phyloP scores from a whole-genome alignment of 2,888 invertebrate genomes.

The Trachelus stipa region DNA sequence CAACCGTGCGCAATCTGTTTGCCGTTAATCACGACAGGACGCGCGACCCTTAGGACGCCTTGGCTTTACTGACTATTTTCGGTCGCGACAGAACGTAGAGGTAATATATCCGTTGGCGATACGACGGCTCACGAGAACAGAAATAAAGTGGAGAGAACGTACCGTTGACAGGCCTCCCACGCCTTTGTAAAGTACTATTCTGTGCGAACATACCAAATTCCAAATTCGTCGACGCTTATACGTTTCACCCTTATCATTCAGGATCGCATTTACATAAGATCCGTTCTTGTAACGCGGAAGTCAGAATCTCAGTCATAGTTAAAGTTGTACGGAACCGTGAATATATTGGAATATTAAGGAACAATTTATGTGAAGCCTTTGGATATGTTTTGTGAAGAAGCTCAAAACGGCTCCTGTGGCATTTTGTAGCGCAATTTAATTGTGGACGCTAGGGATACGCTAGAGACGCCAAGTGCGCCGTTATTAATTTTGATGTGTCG shows the following conservation, averaged over 20 bases:
- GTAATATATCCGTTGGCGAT: constrained; percentile 27
- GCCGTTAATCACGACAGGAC: constrained; percentile 14
- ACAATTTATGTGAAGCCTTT: neutral
- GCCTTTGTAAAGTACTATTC: neutral
- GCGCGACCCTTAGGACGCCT: neutral
- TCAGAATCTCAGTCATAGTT: neutral
- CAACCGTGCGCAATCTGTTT: constrained; percentile 19
- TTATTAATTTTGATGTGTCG: neutral
- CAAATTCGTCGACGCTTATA: neutral
- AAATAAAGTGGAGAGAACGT: constrained; percentile 6
- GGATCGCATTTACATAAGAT: neutral
- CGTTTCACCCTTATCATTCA: neutral
- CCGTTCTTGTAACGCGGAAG: neutral
- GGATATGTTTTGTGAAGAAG: neutral
- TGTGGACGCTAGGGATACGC: neutral
- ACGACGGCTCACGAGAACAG: neutral
- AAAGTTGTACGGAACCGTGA: neutral
- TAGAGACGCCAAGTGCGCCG: neutral
- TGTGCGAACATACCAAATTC: neutral
- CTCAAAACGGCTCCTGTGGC: neutral
- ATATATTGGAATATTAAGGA: neutral
- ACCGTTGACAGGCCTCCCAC: constrained; percentile 8
- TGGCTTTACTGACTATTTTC: constrained; percentile 16
- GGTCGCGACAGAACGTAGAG: constrained; percentile 15
- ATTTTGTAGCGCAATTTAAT: neutral